Percentiles rank a stretch among this genome's conserved stretches.
Conservation (phyloP, 92 coral and sea anemone species). For the Heteractis magnifica region DNA sequence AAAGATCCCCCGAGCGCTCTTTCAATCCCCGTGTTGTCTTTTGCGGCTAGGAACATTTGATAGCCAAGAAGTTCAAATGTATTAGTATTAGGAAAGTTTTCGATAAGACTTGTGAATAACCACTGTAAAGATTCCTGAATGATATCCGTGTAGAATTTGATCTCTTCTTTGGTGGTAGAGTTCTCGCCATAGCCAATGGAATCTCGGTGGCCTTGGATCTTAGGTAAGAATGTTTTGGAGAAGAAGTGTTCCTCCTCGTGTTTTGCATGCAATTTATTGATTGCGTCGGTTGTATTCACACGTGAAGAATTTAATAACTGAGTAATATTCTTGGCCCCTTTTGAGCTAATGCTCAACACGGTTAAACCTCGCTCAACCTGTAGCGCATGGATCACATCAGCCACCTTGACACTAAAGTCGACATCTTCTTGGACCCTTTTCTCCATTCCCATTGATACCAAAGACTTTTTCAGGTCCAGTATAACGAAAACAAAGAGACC, state of each 20-base stretch:
- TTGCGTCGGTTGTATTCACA: slow-evolving; percentile 12
- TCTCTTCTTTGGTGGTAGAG: slow-evolving; percentile 40
- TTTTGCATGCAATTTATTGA: slow-evolving; percentile 36
- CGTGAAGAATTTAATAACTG: slow-evolving; percentile 38
- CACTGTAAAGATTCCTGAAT: slow-evolving; percentile 43
- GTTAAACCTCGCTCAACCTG: slow-evolving; percentile 74
- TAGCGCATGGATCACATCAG: slow-evolving; percentile 55
- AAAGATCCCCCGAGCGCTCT: slow-evolving; percentile 72
- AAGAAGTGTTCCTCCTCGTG: slow-evolving; percentile 10
- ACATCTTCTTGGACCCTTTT: slow-evolving; percentile 34
- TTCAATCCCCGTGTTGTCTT: slow-evolving; percentile 65
- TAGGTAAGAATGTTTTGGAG: not conserved
- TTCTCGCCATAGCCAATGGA: slow-evolving; percentile 8
- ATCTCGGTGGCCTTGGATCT: slow-evolving; percentile 17
- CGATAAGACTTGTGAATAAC: slow-evolving; percentile 35
- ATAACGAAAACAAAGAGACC: slow-evolving; percentile 50
- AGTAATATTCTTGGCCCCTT: slow-evolving; percentile 4
- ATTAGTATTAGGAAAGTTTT: slow-evolving; percentile 2
- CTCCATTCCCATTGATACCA: slow-evolving; percentile 24
- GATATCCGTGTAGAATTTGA: slow-evolving; percentile 48
- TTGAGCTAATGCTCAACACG: slow-evolving; percentile 59
- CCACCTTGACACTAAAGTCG: slow-evolving; percentile 41
- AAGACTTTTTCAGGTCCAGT: slow-evolving; percentile 47
- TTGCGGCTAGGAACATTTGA: slow-evolving; percentile 52
- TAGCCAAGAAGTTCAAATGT: slow-evolving; percentile 50